Evolutionary conservation across 2,888 invertebrate species (phyloP), one percentile per base, ranked within the genome.

Genomic region (Epistrophe eligans): DNA sequence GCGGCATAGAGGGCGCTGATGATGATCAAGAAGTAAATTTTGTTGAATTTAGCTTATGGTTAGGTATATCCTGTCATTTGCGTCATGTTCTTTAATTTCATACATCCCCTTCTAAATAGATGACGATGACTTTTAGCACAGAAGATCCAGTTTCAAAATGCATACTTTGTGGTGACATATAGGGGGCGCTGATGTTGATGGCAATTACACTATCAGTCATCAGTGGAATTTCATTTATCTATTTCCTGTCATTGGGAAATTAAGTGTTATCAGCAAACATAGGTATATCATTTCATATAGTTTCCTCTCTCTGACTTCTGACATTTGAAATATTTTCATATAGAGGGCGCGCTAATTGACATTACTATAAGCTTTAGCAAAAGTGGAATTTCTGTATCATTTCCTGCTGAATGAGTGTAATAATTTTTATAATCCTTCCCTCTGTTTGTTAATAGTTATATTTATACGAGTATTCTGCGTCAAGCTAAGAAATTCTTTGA

Each of bases 1-100:
- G 45, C 38, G 45, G 17, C 57, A 71, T 55, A 77, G 66, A 58
- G 71, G 77, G 84, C 66, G 80, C 72, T 55, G 67, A 15, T 50
- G 28, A 10, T 52, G 70, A 70, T 73, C 19, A 19, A 40, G 38
- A 19, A 62, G 62, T 40, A 40, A 24, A 24, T 24, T 55, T 15
- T 8, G 55, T 28, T 55, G 15, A 55, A 55, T 28, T 55, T 55
- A 6, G 28, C 28, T 55, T 55, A n/a, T n/a, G 24, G 24, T 24
- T 24, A 24, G 24, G 24, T 24, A 32, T 24, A 55, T 32, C 28
- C 28, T 55, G 55, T 55, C 28, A 55, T 28, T 55, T 4, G 32
- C 4, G 32, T 32, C 32, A 10, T 55, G 28, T 10, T 55, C 9
- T 55, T 32, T 55, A 32, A 55, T 55, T 32, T 55, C n/a, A 55